Conservation (phyloP, 2,888 invertebrate genomes). For the Hyposoter didymator region DNA sequence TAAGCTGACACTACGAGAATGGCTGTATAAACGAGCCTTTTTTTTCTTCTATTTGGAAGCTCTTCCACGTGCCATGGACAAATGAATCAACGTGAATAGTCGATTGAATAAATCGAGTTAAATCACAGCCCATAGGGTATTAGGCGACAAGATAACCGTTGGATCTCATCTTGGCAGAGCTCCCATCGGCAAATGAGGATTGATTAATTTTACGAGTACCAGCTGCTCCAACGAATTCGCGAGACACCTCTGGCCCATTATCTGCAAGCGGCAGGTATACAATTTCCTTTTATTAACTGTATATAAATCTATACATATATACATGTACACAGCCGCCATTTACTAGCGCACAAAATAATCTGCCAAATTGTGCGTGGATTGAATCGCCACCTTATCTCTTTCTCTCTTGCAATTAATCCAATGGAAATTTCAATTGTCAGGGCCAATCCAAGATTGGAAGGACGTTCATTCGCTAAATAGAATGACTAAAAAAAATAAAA, state of each 20-base stretch:
- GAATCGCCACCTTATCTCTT: slow-evolving; percentile 33
- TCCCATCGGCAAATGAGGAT: slow-evolving; percentile 63
- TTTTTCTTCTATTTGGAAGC: slow-evolving; percentile 15
- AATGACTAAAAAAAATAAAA: neutral
- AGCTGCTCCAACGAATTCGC: slow-evolving; percentile 75
- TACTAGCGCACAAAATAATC: slow-evolving; percentile 24
- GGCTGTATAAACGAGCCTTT: neutral
- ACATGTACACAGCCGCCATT: neutral
- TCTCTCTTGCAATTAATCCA: slow-evolving; percentile 42
- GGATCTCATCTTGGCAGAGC: slow-evolving; percentile 47
- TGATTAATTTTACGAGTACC: slow-evolving; percentile 79
- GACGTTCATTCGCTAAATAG: neutral
- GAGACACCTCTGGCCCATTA: slow-evolving; percentile 70
- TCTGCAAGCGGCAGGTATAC: slow-evolving; percentile 15
- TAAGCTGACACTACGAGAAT: neutral
- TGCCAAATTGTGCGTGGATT: slow-evolving; percentile 40
- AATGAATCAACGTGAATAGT: neutral
- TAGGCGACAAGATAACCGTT: slow-evolving; percentile 24
- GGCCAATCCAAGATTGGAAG: slow-evolving; percentile 16
- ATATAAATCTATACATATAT: slow-evolving; percentile 4
- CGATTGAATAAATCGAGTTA: slow-evolving; percentile 12
- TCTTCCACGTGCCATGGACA: neutral
- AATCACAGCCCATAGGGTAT: neutral
- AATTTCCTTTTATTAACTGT: neutral
- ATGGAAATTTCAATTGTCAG: slow-evolving; percentile 36